Evolutionary conservation across 2,797 vertebrate species (phyloP).

Genomic region (Decapterus maruadsi): DNA sequence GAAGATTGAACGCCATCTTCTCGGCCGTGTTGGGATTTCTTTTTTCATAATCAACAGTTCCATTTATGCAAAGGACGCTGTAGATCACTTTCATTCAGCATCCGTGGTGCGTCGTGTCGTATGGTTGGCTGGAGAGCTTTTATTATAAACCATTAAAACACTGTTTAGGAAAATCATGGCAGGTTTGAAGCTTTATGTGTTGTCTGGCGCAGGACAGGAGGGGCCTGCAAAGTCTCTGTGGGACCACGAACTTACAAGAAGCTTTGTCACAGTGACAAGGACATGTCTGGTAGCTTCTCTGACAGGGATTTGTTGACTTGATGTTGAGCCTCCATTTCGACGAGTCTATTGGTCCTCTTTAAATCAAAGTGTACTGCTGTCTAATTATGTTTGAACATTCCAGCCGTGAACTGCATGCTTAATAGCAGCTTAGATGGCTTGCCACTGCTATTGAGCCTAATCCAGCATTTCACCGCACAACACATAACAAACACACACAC

Average conservation of each 20-base stretch:
- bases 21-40: slow-evolving; percentile 15
- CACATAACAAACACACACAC: slow-evolving; percentile 20
- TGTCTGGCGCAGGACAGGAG: slow-evolving; percentile 14
- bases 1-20: slow-evolving; percentile 20
- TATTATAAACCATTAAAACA: slow-evolving; percentile 31
- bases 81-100: slow-evolving; percentile 19
- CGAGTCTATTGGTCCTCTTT: slow-evolving; percentile 76
- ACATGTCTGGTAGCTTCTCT: slow-evolving; percentile 63
- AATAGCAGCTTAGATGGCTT: slow-evolving; percentile 76
- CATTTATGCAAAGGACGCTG: slow-evolving; percentile 20
- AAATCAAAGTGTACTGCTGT: slow-evolving; percentile 78
- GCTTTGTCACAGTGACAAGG: slow-evolving; percentile 77
- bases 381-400: slow-evolving; percentile 85
- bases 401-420: slow-evolving; percentile 78
- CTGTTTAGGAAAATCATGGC: slow-evolving; percentile 37
- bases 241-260: slow-evolving; percentile 57
- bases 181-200: slow-evolving; percentile 44
- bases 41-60: slow-evolving; percentile 7
- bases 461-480: slow-evolving; percentile 49
- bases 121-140: slow-evolving; percentile 8
- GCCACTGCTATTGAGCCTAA: slow-evolving; percentile 45
- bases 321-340: slow-evolving; percentile 80
- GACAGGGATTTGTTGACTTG: slow-evolving; percentile 82
- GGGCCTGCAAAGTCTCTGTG: slow-evolving; percentile 37
- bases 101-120: not conserved